Conservation (phyloP, 1,140 invertebrate genomes). For the Sycophila sp. region DNA sequence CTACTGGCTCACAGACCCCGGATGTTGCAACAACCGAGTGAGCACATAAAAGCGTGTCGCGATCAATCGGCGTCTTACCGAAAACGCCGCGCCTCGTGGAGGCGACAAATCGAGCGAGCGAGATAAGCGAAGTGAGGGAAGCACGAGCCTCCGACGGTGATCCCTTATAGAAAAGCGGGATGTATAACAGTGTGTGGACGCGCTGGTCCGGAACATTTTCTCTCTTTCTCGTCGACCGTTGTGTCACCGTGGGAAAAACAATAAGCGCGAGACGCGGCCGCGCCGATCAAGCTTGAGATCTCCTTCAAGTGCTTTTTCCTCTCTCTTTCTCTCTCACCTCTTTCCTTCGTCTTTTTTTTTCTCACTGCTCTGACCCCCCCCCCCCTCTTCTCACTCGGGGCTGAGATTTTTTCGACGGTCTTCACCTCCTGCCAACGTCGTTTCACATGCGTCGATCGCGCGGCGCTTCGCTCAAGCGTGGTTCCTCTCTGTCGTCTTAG, state of each 20-base stretch:
- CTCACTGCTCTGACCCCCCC: too few relatives aligned
- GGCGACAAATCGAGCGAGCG: not conserved
- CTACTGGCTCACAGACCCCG: too few relatives aligned
- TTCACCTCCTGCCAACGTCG: conserved; percentile 25
- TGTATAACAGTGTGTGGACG: conserved; percentile 30
- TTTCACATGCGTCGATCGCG: conserved; percentile 21
- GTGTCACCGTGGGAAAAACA: conserved; percentile 36
- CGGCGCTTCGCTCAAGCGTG: conserved; percentile 8
- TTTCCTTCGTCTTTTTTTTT: conserved; percentile 28
- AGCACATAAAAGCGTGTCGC: too few relatives aligned
- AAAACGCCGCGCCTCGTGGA: too few relatives aligned
- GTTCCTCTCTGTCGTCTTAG: conserved; percentile 5
- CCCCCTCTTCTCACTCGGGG: too few relatives aligned
- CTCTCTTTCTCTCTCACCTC: conserved; percentile 13
- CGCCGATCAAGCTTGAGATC: not conserved
- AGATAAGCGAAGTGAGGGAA: not conserved
- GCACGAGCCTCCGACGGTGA: not conserved
- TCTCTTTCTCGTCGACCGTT: not conserved
- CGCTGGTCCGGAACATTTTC: conserved; percentile 16
- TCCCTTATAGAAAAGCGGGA: not conserved
- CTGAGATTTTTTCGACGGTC: not conserved
- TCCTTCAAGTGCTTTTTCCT: conserved; percentile 25
- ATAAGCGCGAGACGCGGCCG: not conserved
- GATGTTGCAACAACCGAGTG: too few relatives aligned
- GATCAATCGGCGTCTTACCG: too few relatives aligned